Percentiles rank a stretch among this genome's conserved stretches.
These are phyloP conservation scores for Myotis myotis DNA, from an alignment of 2,797 vertebrate genomes.

Conservation along the genomic window DNA sequence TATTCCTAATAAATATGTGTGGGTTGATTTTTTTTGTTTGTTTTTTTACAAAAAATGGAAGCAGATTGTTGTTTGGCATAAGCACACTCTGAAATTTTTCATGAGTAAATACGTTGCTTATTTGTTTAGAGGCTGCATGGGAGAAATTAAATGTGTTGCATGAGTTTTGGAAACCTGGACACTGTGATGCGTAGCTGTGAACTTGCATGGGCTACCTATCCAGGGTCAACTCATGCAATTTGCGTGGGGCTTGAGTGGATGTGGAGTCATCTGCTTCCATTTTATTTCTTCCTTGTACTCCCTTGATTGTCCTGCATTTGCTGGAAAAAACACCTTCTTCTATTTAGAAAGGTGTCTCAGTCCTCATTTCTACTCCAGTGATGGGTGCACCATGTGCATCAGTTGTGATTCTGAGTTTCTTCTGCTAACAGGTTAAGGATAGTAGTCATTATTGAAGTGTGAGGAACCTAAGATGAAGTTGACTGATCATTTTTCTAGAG, in stretches of 20 bases:
- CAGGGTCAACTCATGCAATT: not conserved
- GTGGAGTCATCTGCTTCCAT: not conserved
- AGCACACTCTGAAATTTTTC: not conserved
- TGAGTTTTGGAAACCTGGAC: not conserved
- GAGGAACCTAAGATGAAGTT: not conserved
- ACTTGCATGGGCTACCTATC: not conserved
- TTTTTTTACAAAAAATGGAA: not conserved
- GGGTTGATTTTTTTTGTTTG: not conserved
- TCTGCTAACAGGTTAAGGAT: not conserved
- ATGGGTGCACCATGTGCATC: not conserved
- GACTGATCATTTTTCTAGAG: slow-evolving; percentile 40
- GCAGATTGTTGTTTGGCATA: not conserved
- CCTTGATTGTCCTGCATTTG: not conserved
- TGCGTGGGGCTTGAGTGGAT: not conserved
- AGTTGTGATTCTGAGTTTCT: not conserved
- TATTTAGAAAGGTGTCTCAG: not conserved
- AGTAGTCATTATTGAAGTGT: not conserved
- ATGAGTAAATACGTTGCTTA: not conserved
- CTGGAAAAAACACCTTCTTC: not conserved
- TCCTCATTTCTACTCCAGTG: not conserved
- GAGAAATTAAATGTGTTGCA: not conserved
- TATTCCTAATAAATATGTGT: not conserved
- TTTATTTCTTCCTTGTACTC: not conserved
- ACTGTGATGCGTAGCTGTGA: not conserved
- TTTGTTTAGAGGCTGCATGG: not conserved